Percentiles rank a stretch among this genome's conserved stretches.
Evolutionary conservation across 2,888 invertebrate species (phyloP).

Genomic region (Ophion obscuratus): DNA sequence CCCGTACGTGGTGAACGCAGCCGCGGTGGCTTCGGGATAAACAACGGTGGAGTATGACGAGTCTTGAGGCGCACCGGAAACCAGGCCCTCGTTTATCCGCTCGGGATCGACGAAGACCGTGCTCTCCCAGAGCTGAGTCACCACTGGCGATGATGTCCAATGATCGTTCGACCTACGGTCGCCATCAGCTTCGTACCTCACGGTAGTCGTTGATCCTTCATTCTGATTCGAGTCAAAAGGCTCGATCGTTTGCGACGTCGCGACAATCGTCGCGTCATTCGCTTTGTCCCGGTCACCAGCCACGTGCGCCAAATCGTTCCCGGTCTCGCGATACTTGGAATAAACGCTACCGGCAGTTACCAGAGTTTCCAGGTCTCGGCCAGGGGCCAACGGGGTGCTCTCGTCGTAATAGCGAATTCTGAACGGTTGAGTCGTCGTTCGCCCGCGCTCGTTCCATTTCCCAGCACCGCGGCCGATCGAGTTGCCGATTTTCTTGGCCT

Average conservation of each 20-base stretch:
- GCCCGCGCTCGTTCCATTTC: constrained; percentile 22
- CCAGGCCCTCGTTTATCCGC: constrained; percentile 89
- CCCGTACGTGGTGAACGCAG: not conserved
- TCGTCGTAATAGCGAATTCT: constrained; percentile 78
- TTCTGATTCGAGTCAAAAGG: constrained; percentile 51
- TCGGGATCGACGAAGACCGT: constrained; percentile 90
- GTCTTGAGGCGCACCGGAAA: constrained; percentile 78
- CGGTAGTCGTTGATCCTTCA: constrained; percentile 36
- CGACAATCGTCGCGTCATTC: constrained; percentile 22
- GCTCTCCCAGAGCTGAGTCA: constrained; percentile 88
- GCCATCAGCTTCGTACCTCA: constrained; percentile 12
- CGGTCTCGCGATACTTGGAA: constrained; percentile 74
- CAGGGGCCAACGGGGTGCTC: constrained; percentile 47
- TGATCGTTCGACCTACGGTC: constrained; percentile 82
- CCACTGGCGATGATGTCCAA: constrained; percentile 85
- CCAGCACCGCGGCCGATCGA: constrained; percentile 34
- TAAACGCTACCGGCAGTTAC: constrained; percentile 77
- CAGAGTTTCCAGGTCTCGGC: constrained; percentile 70
- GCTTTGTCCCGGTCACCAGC: constrained; percentile 65
- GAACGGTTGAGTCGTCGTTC: constrained; percentile 74
- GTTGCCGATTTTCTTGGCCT: constrained; percentile 36
- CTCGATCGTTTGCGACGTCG: constrained; percentile 59
- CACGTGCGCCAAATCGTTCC: constrained; percentile 63
- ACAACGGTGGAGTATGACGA: constrained; percentile 71
- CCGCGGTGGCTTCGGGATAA: constrained; percentile 66